Base-by-base conservation (phyloP, 1,140 invertebrate species). In the Drosophila seguyi region DNA sequence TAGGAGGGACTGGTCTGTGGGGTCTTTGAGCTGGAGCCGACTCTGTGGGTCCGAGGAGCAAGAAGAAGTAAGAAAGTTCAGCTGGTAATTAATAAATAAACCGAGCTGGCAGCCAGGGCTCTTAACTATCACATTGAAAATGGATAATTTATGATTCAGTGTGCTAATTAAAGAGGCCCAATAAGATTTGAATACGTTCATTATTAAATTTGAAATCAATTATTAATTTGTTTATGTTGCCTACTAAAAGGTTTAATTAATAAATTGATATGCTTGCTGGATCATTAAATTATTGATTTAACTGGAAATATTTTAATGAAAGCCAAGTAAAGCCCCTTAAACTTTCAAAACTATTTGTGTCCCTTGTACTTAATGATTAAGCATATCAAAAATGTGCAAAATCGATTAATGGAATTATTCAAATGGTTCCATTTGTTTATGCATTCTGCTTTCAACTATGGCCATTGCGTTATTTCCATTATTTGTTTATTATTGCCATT, bases 401-500 rank as follows among this genome's bases (percentile, higher is more conserved):
- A 31, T 62, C 41, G 27, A 45, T 71, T 47, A 71, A 41, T 59
- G 53, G 53, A 45, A 45, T 79, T 58, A 38, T 55, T 55, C 34
- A 55, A 55, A 42, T 60, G 29, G 56, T 42, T 39, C 16, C 68
- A 60, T 71, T 71, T 79, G 61, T 74, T 79, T 67, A 69, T 75
- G 63, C 76, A 62, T 55, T 63, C 56, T 62, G 67, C 48, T 72
- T 72, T 38, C 66, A 36, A 25, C 20, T 42, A 63, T 63, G 31
- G 31, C 47, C 45, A 75, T 58, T 39, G 31, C 59, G 42, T 75
- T 75, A 65, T 41, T 75, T 75, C 20, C 25, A 44, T 53, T 75
- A 69, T 77, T 77, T 77, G 74, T 77, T 77, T 77, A 68, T 44
- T 69, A 39, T 50, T 55, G 39, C 4, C 52, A 38, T 62, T 78